Conservation (phyloP, 2,797 vertebrate genomes). For the Melanogrammus aeglefinus region DNA sequence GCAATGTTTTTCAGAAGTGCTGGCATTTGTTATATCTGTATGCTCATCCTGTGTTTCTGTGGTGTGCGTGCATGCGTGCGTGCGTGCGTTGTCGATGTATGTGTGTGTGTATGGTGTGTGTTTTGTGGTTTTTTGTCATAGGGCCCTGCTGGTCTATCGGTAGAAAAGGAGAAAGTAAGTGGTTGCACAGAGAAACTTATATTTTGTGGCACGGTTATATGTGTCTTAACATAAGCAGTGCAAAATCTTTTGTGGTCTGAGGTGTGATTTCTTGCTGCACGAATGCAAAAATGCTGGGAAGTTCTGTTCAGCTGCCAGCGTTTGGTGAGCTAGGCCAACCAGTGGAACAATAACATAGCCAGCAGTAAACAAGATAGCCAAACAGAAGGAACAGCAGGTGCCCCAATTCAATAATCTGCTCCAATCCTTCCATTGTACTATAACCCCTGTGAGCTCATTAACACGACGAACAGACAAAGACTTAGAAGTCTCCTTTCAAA, state of each 20-base stretch:
- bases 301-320: neutral
- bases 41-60: neutral
- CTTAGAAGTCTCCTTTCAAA: too few relatives aligned
- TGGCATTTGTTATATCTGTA: neutral
- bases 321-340: neutral
- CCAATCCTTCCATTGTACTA: too few relatives aligned
- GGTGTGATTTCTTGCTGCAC: neutral
- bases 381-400: too few relatives aligned
- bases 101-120: too few relatives aligned
- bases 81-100: neutral
- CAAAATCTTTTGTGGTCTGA: neutral
- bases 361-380: neutral
- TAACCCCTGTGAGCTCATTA: too few relatives aligned
- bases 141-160: constrained; percentile 54
- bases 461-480: too few relatives aligned
- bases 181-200: neutral
- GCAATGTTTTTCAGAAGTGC: neutral
- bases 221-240: neutral
- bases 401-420: too few relatives aligned
- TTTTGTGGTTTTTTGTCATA: constrained; percentile 18
- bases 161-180: constrained; percentile 59
- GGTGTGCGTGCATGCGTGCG: neutral
- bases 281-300: neutral
- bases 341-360: neutral
- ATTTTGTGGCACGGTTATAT: neutral